phyloP scores from a whole-genome alignment of 1,140 invertebrate genomes.

The Apis florea region DNA sequence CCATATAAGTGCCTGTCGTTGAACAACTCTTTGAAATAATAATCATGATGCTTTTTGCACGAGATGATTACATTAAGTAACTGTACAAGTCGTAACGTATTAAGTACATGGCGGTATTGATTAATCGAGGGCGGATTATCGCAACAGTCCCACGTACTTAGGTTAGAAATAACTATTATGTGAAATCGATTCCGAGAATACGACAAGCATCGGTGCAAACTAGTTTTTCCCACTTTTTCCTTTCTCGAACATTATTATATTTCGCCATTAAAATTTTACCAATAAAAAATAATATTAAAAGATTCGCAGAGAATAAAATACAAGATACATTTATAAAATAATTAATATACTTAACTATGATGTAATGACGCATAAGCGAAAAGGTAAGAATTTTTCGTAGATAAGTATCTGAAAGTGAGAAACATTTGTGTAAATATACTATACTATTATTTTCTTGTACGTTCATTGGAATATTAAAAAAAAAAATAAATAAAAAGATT shows the following conservation, averaged over 20 bases:
- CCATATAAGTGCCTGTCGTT: neutral
- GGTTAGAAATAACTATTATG: neutral
- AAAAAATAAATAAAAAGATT: too few relatives aligned
- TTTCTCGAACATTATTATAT: neutral
- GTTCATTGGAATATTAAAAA: too few relatives aligned
- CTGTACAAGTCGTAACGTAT: neutral
- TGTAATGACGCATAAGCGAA: too few relatives aligned
- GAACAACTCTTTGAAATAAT: neutral
- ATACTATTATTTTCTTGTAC: too few relatives aligned
- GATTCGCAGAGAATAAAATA: too few relatives aligned
- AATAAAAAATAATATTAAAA: too few relatives aligned
- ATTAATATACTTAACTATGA: too few relatives aligned
- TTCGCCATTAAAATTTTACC: too few relatives aligned
- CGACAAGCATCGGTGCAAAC: neutral
- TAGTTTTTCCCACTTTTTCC: neutral
- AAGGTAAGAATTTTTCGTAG: too few relatives aligned
- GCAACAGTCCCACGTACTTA: constrained; percentile 3
- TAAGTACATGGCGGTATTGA: neutral
- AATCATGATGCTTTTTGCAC: neutral
- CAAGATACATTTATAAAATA: too few relatives aligned
- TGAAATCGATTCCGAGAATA: constrained; percentile 9
- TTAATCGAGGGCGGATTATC: constrained; percentile 19
- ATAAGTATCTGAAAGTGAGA: too few relatives aligned
- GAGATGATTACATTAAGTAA: constrained; percentile 12
- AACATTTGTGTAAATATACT: too few relatives aligned